Base-by-base conservation (phyloP, 2,113 vertebrate species). In the Ifrita kowaldi region DNA sequence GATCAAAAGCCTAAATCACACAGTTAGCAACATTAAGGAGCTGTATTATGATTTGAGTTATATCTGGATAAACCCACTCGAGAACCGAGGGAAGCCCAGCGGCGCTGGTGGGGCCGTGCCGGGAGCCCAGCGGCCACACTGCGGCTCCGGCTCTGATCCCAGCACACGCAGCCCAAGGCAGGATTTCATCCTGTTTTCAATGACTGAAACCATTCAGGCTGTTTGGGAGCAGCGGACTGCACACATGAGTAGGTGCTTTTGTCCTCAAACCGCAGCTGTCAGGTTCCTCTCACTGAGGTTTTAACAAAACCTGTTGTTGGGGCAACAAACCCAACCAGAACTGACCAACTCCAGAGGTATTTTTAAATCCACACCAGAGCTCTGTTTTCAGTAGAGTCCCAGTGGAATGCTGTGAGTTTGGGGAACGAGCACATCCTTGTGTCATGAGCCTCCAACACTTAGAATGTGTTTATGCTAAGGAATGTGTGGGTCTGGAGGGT, bases 1-100 rank as follows among this genome's bases (percentile, higher is more conserved):
- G 95, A 96, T 92, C 95, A 95, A 92, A 96, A 91, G 90, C 79
- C 85, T 93, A 88, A 96, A 96, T 95, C 93, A 94, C 82, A 63
- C 68, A 63, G 84, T 79, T 77, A 86, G 89, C 63, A 87, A 42
- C 92, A 81, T 63, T 85, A 91, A 90, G 93, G 83, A 96, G 87
- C 82, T 47, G 5, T 17, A 32, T 60, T 80, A 79, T 33, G 50
- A 41, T 80, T 30, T 63, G 81, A 94, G 79, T 42, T 47, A 8
- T 20, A 47, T 21, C 53, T 79, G 67, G 70, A 16, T 39, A 26
- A 57, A 42, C 16, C 46, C 47, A 7, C 16, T 5, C 0, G 26
- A 64, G 89, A 41, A 9, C 3, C 0, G 1, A 6, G 60, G 90
- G 70, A 13, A 33, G 71, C 56, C 79, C 71, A 27, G 77, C 1